A percentile compares a stretch with the other conserved stretches of the same genome.
Conservation (phyloP, 2,113 vertebrate species). For the Talpa occidentalis region DNA sequence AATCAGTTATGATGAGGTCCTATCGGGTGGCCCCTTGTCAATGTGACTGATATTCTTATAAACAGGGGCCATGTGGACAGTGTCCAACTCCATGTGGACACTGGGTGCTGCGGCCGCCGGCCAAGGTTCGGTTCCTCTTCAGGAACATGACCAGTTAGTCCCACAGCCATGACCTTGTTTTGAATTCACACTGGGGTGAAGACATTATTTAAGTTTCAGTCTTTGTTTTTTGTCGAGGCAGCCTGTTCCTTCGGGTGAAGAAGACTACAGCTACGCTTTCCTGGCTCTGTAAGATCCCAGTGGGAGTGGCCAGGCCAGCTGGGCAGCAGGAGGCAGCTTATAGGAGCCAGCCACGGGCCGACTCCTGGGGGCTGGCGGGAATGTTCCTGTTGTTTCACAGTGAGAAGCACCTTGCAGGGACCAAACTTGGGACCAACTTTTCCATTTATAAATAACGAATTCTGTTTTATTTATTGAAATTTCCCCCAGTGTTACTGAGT, state of each 20-base stretch:
- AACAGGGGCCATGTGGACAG: neutral
- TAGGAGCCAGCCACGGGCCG: neutral
- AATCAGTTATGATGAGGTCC: neutral
- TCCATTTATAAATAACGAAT: neutral
- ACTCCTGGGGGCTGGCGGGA: neutral
- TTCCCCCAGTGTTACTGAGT: too few species aligned
- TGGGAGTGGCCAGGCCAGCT: neutral
- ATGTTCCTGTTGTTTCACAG: neutral
- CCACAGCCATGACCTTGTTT: neutral
- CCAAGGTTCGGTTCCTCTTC: fast-evolving
- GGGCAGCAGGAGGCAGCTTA: neutral
- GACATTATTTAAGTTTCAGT: neutral
- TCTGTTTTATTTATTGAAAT: too few species aligned
- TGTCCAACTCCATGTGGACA: fast-evolving
- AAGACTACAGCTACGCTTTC: neutral
- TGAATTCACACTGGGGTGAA: neutral
- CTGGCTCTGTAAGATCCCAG: neutral
- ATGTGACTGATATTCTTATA: too few species aligned
- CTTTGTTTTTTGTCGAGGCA: neutral
- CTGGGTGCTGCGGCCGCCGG: fast-evolving
- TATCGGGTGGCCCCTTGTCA: neutral
- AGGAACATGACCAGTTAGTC: neutral
- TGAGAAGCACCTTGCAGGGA: neutral
- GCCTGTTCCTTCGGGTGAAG: neutral
- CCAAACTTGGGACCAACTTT: neutral